Evolutionary conservation across 2,888 invertebrate species (phyloP).

Genomic region (Punctoribates punctum): DNA sequence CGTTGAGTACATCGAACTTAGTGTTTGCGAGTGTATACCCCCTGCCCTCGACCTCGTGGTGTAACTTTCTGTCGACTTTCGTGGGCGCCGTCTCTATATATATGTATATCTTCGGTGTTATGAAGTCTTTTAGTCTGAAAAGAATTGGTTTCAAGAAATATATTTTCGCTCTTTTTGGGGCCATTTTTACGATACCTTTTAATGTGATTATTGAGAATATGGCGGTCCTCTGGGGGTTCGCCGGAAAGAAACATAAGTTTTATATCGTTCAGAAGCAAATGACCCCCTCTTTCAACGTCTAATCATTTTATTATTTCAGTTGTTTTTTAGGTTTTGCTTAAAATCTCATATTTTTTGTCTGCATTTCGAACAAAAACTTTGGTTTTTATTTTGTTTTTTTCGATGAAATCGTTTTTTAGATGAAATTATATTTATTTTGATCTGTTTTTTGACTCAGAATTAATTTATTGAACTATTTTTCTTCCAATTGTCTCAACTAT

Average conservation of each 20-base stretch:
- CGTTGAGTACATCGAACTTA: slow-evolving; percentile 83
- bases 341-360: not conserved
- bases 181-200: slow-evolving; percentile 83
- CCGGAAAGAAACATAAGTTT: slow-evolving; percentile 93
- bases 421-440: not conserved
- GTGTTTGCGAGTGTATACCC: slow-evolving; percentile 78
- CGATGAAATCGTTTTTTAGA: too few relatives aligned
- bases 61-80: slow-evolving; percentile 84
- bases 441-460: not conserved
- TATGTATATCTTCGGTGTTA: slow-evolving; percentile 97
- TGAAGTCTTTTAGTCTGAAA: slow-evolving; percentile 87
- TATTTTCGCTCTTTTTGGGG: slow-evolving; percentile 74
- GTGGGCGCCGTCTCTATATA: slow-evolving; percentile 91
- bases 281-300: slow-evolving; percentile 18
- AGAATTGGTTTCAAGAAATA: slow-evolving; percentile 77
- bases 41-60: slow-evolving; percentile 65
- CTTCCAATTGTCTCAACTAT: not conserved
- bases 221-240: slow-evolving; percentile 88
- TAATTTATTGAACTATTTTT: not conserved
- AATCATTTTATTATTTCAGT: too few relatives aligned
- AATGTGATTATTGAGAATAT: slow-evolving; percentile 91
- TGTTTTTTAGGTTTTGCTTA: not conserved
- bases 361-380: not conserved
- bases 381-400: not conserved
- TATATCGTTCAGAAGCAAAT: slow-evolving; percentile 89